Percentiles rank a stretch among this genome's conserved stretches.
phyloP scores from a whole-genome alignment of 2,888 invertebrate species.

The Gymnocheta viridis region DNA sequence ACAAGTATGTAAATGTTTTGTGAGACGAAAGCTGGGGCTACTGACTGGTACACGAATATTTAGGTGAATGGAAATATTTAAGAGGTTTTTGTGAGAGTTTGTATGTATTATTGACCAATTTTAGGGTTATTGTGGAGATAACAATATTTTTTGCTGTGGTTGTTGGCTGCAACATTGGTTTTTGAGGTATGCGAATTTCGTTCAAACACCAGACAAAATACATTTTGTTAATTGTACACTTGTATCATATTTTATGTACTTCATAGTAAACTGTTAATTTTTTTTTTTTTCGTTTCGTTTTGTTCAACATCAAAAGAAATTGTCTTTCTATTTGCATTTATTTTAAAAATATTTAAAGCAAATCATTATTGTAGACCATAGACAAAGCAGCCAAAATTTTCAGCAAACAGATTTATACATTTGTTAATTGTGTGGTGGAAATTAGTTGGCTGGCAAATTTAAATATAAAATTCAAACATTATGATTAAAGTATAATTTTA shows the following conservation, averaged over 20 bases:
- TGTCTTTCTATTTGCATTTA: conserved; percentile 47
- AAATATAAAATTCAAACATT: neutral
- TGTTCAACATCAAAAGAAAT: conserved; percentile 60
- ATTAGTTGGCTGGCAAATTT: neutral
- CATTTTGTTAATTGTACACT: conserved; percentile 67
- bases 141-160: conserved; percentile 62
- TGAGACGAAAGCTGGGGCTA: conserved; percentile 1
- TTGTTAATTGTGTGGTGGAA: conserved; percentile 39
- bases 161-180: conserved; percentile 46
- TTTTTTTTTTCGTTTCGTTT: neutral
- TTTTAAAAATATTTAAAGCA: conserved; percentile 32
- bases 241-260: conserved; percentile 51
- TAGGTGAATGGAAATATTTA: conserved; percentile 18
- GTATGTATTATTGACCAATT: conserved; percentile 60
- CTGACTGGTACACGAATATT: conserved; percentile 5
- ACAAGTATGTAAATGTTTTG: conserved; percentile 18
- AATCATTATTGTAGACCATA: conserved; percentile 28
- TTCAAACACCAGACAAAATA: conserved; percentile 62
- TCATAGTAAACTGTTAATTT: conserved; percentile 28
- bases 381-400: neutral
- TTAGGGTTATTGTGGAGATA: conserved; percentile 56
- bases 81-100: neutral
- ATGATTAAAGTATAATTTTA: no score
- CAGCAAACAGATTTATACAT: conserved; percentile 3
- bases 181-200: neutral